These are phyloP conservation scores for Sylvia borin DNA, from an alignment of 2,797 vertebrate genomes.

Conservation along the genomic window DNA sequence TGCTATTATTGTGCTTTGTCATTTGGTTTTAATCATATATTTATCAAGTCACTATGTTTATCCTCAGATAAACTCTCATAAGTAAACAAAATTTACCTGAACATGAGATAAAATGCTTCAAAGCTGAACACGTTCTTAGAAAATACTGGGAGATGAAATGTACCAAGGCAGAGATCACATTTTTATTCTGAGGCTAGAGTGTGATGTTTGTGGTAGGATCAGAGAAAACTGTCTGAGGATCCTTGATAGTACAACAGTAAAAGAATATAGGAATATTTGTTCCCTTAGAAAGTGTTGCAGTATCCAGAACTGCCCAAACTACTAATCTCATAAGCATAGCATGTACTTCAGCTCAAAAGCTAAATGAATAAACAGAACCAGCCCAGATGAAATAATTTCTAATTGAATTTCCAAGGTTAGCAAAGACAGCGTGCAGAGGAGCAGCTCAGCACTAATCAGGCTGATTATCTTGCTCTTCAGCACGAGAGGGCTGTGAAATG, in stretches of 20 bases:
- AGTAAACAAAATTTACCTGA: background rate
- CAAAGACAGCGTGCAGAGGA: background rate
- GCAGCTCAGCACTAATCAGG: background rate
- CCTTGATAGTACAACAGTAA: background rate
- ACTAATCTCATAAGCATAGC: background rate
- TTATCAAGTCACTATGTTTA: background rate
- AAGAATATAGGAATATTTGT: background rate
- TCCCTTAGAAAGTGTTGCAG: background rate
- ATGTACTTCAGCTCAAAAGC: background rate
- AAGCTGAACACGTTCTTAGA: background rate
- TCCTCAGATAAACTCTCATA: background rate
- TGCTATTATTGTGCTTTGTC: background rate
- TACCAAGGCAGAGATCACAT: background rate
- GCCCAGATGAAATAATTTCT: background rate
- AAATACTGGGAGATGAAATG: background rate
- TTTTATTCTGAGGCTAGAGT: background rate
- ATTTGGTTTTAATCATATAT: background rate
- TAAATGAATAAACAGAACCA: background rate
- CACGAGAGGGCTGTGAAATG: accelerated
- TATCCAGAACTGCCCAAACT: background rate
- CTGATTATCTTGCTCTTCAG: background rate
- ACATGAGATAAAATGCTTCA: background rate
- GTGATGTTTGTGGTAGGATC: background rate
- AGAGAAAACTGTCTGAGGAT: background rate
- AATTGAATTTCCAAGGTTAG: background rate